Percentiles rank a stretch among this genome's conserved stretches.
Evolutionary conservation across 2,797 vertebrate species (phyloP).

Genomic region (Clarias fuscus): DNA sequence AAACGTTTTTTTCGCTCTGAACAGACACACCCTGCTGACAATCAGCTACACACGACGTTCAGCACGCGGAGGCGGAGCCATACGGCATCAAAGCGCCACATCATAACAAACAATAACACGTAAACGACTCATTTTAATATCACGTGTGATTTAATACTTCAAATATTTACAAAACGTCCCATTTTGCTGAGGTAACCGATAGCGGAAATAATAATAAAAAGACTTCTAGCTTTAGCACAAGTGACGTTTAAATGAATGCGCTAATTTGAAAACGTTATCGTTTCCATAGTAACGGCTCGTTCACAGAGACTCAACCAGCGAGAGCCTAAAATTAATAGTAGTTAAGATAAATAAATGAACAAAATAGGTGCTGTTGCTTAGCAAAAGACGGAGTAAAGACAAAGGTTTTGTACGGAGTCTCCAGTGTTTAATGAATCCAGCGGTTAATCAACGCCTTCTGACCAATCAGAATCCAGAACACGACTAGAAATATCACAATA

Average conservation of each 20-base stretch:
- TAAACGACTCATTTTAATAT: background rate
- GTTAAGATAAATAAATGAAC: background rate
- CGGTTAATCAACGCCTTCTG: background rate
- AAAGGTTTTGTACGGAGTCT: background rate
- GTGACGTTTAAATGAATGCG: background rate
- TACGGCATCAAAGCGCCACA: background rate
- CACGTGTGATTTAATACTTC: background rate
- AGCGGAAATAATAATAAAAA: background rate
- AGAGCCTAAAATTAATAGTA: background rate
- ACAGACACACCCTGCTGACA: slow-evolving; percentile 7
- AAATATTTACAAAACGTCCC: background rate
- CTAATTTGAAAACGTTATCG: background rate
- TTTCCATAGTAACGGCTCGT: background rate
- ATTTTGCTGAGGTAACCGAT: background rate
- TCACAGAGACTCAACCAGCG: background rate
- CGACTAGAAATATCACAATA: background rate
- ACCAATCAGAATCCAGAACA: background rate
- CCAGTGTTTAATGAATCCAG: background rate
- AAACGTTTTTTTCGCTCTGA: background rate
- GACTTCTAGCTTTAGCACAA: background rate
- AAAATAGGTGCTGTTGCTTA: no score
- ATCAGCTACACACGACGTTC: background rate
- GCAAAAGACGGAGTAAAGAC: no score
- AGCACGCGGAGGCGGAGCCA: background rate
- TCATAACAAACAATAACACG: background rate